Conservation (phyloP, 2,888 invertebrate species). For the Cheilosia vernalis region DNA sequence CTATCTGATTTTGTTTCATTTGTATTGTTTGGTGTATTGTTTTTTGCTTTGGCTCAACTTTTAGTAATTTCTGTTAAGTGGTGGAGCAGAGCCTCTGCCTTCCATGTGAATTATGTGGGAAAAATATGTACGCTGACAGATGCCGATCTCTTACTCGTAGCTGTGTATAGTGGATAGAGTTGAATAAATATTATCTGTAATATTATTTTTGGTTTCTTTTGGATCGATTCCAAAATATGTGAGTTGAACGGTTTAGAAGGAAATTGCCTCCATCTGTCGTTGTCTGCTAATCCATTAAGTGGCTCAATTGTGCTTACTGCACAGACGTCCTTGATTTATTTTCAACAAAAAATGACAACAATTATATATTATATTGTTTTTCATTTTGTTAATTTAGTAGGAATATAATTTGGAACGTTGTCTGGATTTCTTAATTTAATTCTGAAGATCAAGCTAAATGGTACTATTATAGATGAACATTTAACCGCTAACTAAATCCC, state of each 20-base stretch:
- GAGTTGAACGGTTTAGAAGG: constrained; percentile 17
- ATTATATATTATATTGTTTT: neutral
- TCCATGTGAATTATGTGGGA: neutral
- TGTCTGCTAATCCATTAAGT: constrained; percentile 43
- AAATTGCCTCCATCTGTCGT: constrained; percentile 50
- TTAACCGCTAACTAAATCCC: too few species aligned
- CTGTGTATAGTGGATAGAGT: neutral
- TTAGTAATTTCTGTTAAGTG: neutral
- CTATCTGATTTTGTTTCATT: neutral
- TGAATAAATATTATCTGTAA: neutral
- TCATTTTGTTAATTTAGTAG: neutral
- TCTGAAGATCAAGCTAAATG: too few species aligned
- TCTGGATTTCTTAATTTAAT: too few species aligned
- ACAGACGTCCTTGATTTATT: constrained; percentile 3
- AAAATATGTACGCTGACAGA: neutral
- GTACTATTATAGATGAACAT: too few species aligned
- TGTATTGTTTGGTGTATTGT: neutral
- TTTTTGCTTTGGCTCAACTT: neutral
- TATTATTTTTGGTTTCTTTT: constrained; percentile 15
- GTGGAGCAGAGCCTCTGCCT: too few species aligned
- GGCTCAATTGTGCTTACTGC: constrained; percentile 23
- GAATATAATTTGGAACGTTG: neutral
- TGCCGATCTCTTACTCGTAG: neutral
- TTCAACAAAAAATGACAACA: neutral
- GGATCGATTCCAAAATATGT: constrained; percentile 48